phyloP scores from a whole-genome alignment of 2,113 vertebrate genomes.

The Chitala chitala region DNA sequence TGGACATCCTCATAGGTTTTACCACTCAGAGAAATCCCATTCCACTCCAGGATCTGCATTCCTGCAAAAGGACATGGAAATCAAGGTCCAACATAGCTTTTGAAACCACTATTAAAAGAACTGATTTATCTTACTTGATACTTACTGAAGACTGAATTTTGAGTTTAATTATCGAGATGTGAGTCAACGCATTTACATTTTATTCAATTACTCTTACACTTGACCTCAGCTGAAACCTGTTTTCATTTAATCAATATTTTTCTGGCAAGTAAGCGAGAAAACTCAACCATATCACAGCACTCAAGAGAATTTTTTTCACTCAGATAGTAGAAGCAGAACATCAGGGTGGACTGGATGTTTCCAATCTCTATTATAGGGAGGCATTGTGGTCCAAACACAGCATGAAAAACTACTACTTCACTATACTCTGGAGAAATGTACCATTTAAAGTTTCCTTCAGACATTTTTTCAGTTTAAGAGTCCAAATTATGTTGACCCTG shows the following conservation, averaged over 20 bases:
- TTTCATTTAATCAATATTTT: neutral
- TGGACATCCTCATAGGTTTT: conserved; percentile 98
- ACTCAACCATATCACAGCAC: neutral
- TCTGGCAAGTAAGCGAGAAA: neutral
- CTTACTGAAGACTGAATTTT: neutral
- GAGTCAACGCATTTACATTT: neutral
- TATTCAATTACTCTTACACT: neutral
- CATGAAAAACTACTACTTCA: too few species aligned
- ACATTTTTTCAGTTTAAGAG: too few species aligned
- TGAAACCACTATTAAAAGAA: too few species aligned
- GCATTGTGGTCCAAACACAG: too few species aligned
- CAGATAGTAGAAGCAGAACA: too few species aligned
- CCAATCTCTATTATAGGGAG: too few species aligned
- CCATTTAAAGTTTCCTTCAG: too few species aligned
- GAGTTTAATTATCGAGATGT: neutral
- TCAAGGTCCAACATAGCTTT: too few species aligned
- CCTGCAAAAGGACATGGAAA: conserved; percentile 56
- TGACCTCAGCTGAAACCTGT: neutral
- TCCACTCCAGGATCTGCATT: conserved; percentile 99
- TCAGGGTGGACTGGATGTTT: too few species aligned
- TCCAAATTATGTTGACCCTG: too few species aligned
- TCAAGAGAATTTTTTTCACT: neutral
- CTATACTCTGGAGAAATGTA: too few species aligned
- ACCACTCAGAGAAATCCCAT: conserved; percentile 78
- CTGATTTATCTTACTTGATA: neutral